Base-by-base conservation (phyloP, 1,140 invertebrate genomes). In the Mycetomoellerius zeteki region DNA sequence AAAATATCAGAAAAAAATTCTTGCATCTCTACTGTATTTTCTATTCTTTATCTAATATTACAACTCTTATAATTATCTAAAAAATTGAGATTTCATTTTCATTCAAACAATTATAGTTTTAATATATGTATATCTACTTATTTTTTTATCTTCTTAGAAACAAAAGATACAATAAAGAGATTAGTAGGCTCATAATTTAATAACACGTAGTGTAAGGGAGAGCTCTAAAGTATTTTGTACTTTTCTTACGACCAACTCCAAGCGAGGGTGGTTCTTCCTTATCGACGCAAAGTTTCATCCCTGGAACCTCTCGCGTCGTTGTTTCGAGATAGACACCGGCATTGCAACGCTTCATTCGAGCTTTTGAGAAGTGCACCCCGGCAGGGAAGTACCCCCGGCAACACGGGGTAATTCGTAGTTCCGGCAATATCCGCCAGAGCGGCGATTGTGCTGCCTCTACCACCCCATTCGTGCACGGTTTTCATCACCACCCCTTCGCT, bases 361-460 rank as follows among this genome's bases (percentile, higher is more conserved):
- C 67, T 60, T 77, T n/a, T 37, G 69, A 88, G 87, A 88, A 91
- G 67, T 89, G 89, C 90, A 60, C 60, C 72, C 89, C 89, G 56
- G 60, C 86, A 81, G 86, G 76, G 88, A 88, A 89, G 76, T 78
- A 78, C 58, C 30, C 62, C 77, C 84, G 60, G 86, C 88, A 88
- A 88, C 82, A 77, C 72, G 87, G 89, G 90, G 88, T 92, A 93
- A 93, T 94, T 93, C 89, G 47, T 90, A 94, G 91, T 93, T 92
- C 91, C 91, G 91, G 88, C 76, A 90, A 92, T 91, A 93, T 92
- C 90, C 93, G 90, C 93, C 91, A 93, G 92, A 91, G 93, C 93
- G 93, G 93, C 92, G 92, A 91, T 88, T 85, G 88, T 89, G 89
- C 88, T 84, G 88, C 81, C 82, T 73, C 60, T 80, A 60, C 24